Base-by-base conservation (phyloP, 2,888 invertebrate genomes). In the Mactromeris polynyma region DNA sequence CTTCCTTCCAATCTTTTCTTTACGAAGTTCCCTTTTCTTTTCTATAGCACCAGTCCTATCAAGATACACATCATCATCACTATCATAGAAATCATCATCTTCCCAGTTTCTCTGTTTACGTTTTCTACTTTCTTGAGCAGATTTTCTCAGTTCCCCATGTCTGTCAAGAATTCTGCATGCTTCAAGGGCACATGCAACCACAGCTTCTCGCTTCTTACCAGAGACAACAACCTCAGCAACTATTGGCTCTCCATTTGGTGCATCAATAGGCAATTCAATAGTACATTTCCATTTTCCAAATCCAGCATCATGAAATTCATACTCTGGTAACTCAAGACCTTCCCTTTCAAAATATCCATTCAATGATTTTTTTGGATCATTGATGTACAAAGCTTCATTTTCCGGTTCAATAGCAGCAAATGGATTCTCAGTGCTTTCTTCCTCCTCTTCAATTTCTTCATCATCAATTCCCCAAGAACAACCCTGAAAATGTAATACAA, bases 31-130 rank as follows among this genome's bases (percentile, higher is more conserved):
- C 11, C 99, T 97, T 96, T 99, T 99, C 94, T 98, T 97, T 96
- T 99, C 99, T 36, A 99, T 98, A 86, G 98, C 98, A 0, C 99
- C 99, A 0, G 99, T 99, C 91, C 99, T 97, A 96, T 99, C 99
- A 85, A 99, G 97, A 97, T 98, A 99, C 36, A 98, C 98, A 96
- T 99, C 99, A 90, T 99, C 99, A 95, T 99, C 99, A 0, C 98
- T 98, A 94, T 98, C 98, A 96, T 99, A 99, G 96, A 97, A 99
- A 96, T 99, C 99, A 95, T 99, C 98, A 3, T 98, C 98, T 91
- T 96, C 96, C 96, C 98, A 98, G 94, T 98, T 98, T 93, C 98
- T 98, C 17, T 97, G 97, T 96, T 98, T 98, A 0, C 98, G 97
- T 88, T 98, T 98, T n/a, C 98, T 97, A 88, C 96, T 96, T 89